phyloP scores from a whole-genome alignment of 2,113 vertebrate species.

The Lophius piscatorius region DNA sequence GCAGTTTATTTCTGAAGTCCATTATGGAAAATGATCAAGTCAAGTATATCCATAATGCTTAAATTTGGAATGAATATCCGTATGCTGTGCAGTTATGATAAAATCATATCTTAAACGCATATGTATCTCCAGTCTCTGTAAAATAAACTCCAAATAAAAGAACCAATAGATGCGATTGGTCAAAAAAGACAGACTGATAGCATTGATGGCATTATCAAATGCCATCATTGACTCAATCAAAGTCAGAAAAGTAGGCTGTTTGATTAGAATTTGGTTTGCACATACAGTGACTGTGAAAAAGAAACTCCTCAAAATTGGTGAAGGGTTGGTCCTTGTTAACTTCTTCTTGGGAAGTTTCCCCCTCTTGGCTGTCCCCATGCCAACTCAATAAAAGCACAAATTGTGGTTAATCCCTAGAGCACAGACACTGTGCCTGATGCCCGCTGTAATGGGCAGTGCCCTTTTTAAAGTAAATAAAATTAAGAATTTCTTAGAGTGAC shows the following conservation, averaged over 20 bases:
- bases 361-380: conserved; percentile 38
- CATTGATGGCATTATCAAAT: conserved; percentile 8
- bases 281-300: conserved; percentile 46
- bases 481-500: conserved; percentile 63
- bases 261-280: conserved; percentile 41
- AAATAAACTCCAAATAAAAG: conserved; percentile 22
- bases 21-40: conserved; percentile 71
- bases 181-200: conserved; percentile 22
- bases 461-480: conserved; percentile 70
- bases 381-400: conserved; percentile 66
- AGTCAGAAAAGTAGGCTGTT: conserved; percentile 29
- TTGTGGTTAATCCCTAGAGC: conserved; percentile 62
- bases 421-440: conserved; percentile 60
- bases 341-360: conserved; percentile 43
- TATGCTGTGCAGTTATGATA: too few relatives aligned
- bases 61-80: conserved; percentile 55
- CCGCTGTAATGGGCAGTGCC: conserved; percentile 59
- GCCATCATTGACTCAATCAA: not conserved
- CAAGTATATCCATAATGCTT: conserved; percentile 64
- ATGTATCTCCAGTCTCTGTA: conserved; percentile 28
- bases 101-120: conserved; percentile 52
- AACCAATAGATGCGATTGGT: conserved; percentile 29
- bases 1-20: conserved; percentile 69
- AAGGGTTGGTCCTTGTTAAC: conserved; percentile 40
- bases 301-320: conserved; percentile 40